A percentile compares a stretch with the other conserved stretches of the same genome.
These are phyloP conservation scores for Agrochola lota DNA, from an alignment of 2,888 invertebrate genomes.

Conservation along the genomic window DNA sequence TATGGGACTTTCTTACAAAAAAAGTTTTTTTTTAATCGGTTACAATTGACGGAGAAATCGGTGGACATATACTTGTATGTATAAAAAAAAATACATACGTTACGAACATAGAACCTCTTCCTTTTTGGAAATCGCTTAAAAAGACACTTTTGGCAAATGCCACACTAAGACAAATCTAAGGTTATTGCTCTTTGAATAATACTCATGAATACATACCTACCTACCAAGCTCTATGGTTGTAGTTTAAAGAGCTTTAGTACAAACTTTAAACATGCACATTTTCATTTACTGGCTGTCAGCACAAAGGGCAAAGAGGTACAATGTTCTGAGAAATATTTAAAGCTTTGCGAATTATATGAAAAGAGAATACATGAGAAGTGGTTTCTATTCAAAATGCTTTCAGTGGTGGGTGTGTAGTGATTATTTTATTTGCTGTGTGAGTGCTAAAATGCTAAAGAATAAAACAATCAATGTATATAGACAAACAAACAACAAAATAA, in stretches of 20 bases:
- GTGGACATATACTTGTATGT: too few relatives aligned
- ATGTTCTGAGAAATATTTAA: slow-evolving; percentile 33
- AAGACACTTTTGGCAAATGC: too few relatives aligned
- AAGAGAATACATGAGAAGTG: neutral
- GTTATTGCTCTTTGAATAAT: slow-evolving; percentile 26
- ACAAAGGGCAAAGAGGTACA: slow-evolving; percentile 31
- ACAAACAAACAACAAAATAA: too few relatives aligned
- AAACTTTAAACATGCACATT: slow-evolving; percentile 49
- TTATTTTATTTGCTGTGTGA: neutral
- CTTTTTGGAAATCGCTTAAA: too few relatives aligned
- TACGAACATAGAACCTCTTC: too few relatives aligned
- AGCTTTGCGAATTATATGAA: slow-evolving; percentile 21
- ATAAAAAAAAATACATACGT: too few relatives aligned
- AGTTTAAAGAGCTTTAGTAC: slow-evolving; percentile 45
- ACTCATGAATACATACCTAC: slow-evolving; percentile 11
- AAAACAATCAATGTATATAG: neutral
- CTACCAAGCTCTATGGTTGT: slow-evolving; percentile 39
- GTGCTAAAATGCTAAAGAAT: neutral
- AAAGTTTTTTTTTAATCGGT: too few relatives aligned
- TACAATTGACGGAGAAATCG: too few relatives aligned
- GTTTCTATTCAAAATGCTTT: slow-evolving; percentile 13
- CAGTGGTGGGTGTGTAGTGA: neutral
- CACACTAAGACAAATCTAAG: neutral
- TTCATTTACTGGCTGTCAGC: slow-evolving; percentile 39
- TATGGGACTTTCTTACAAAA: too few relatives aligned